Base-by-base conservation (phyloP, 2,888 invertebrate species). In the Dorcus parallelipipedus region DNA sequence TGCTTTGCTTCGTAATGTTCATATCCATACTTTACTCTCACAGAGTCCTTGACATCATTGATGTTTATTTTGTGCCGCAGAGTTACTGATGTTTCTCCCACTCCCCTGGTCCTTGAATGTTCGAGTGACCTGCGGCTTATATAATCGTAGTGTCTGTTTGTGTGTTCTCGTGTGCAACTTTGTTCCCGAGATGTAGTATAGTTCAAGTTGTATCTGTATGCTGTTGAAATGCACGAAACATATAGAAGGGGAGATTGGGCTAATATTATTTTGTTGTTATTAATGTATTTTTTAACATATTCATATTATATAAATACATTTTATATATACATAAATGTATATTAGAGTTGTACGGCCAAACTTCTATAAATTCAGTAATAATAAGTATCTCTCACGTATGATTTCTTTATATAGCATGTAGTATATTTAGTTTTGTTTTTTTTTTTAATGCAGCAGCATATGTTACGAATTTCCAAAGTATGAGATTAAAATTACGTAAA, bases 201-300 rank as follows among this genome's bases (percentile, higher is more conserved):
- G 64, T 69, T 68, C 64, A 66, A 61, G 54, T 59, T 66, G 63
- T 74, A 69, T 84, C 88, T 89, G 88, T 89, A 89, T 89, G 86
- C 88, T 88, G 86, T 87, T 88, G 89, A 89, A 89, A 89, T 89
- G 89, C 89, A 89, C 89, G 88, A 89, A 89, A 89, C 89, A 86
- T 88, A 86, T 88, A 89, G 89, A 89, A 89, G 89, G 89, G 87
- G 84, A 87, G 84, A 74, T 75, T 71, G 73, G 72, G 73, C 72
- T 71, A 61, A 67, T 65, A 69, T 69, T 73, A 71, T 72, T 62
- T 68, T 71, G 70, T 63, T 63, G 63, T 71, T 69, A 73, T 72
- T 73, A 45, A 52, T 43, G 54, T 50, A 54, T 59, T 52, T 50
- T 59, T 59, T 59, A 54, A 59, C 59, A 47, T 59, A 55, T 59